phyloP scores from a whole-genome alignment of 2,888 invertebrate genomes.

The Melieria omissa region DNA sequence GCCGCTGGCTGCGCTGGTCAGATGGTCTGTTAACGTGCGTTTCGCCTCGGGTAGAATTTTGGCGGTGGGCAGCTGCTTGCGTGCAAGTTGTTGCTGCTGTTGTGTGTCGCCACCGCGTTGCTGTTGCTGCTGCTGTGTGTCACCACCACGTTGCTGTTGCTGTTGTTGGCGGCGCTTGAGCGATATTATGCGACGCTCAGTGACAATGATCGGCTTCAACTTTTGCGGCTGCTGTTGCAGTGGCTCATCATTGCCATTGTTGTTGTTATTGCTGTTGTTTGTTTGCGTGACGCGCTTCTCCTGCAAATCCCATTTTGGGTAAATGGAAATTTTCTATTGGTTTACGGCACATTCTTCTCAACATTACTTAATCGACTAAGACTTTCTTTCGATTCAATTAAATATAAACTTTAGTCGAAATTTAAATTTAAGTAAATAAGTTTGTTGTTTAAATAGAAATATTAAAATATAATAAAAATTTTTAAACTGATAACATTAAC shows the following conservation, averaged over 20 bases:
- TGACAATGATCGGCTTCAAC: constrained; percentile 56
- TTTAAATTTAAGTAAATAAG: too few species aligned
- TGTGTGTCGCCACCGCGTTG: constrained; percentile 30
- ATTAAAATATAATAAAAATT: too few species aligned
- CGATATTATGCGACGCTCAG: constrained; percentile 65
- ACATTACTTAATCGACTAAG: too few species aligned
- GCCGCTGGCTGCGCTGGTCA: constrained; percentile 43
- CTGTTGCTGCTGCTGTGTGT: constrained; percentile 38
- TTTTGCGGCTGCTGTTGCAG: constrained; percentile 50
- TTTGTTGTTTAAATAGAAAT: too few species aligned
- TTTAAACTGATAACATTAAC: not conserved
- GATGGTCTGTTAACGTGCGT: constrained; percentile 59
- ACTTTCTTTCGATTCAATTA: too few species aligned
- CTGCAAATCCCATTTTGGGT: constrained; percentile 46
- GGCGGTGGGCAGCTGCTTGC: constrained; percentile 61
- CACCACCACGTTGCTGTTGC: constrained; percentile 41
- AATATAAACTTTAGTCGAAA: too few species aligned
- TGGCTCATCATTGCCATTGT: constrained; percentile 48
- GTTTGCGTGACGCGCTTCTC: constrained; percentile 51
- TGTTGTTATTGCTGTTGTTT: constrained; percentile 43
- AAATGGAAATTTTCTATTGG: constrained; percentile 5
- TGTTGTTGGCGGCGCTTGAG: constrained; percentile 58
- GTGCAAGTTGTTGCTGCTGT: constrained; percentile 40
- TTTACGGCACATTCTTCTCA: too few species aligned
- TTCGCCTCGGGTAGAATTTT: constrained; percentile 66